Conservation (phyloP, 2,888 invertebrate genomes). For the Caenorhabditis japonica region DNA sequence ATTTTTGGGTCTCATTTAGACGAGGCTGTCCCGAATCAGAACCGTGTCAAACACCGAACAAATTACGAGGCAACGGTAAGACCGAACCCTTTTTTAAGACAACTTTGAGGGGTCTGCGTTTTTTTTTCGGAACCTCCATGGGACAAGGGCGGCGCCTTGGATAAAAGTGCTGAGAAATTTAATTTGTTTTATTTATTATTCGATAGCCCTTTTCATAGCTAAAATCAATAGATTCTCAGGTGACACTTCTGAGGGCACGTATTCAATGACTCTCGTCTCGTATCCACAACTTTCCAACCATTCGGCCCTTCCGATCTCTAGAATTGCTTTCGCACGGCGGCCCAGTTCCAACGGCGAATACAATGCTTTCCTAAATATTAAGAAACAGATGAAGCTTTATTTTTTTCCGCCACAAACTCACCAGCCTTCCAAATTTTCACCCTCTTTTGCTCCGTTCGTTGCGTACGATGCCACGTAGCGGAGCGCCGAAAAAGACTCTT, state of each 20-base stretch:
- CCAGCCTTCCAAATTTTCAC: constrained; percentile 10
- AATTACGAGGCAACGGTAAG: too few species aligned
- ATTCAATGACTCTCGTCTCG: constrained; percentile 61
- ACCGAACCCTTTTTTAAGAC: too few species aligned
- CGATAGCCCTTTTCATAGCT: constrained; percentile 34
- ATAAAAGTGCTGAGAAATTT: constrained; percentile 29
- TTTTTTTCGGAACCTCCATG: too few species aligned
- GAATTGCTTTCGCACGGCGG: constrained; percentile 64
- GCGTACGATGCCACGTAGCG: constrained; percentile 70
- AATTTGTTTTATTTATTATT: constrained; percentile 17
- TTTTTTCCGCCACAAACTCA: neutral
- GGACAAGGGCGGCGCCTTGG: too few species aligned
- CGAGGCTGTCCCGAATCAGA: too few species aligned
- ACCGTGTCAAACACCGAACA: too few species aligned
- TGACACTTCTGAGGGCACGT: constrained; percentile 62
- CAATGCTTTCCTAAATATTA: constrained; percentile 22
- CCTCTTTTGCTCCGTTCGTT: constrained; percentile 60
- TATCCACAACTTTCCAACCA: constrained; percentile 63
- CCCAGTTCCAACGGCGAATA: constrained; percentile 57
- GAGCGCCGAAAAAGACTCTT: constrained; percentile 65
- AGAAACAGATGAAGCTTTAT: neutral
- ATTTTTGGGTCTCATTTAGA: too few species aligned
- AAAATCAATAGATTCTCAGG: constrained; percentile 73
- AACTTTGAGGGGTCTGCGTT: too few species aligned
- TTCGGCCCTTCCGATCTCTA: constrained; percentile 67